Evolutionary conservation across 2,113 vertebrate species (phyloP).

Genomic region (Capreolus pygargus): DNA sequence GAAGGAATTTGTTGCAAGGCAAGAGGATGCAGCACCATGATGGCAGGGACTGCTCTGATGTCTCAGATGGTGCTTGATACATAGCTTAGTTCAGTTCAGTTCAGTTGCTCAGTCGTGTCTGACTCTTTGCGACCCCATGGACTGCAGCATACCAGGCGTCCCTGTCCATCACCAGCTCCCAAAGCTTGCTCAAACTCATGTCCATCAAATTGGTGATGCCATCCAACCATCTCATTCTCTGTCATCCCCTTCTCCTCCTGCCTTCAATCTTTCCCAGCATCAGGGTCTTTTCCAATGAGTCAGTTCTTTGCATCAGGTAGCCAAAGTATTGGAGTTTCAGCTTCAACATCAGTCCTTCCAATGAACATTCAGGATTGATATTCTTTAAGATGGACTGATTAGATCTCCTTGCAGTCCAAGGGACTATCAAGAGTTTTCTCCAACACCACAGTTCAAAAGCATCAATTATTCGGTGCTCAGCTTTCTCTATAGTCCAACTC

Average conservation of each 20-base stretch:
- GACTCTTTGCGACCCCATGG: background rate
- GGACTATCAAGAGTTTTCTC: background rate
- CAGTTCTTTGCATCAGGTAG: background rate
- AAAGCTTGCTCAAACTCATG: background rate
- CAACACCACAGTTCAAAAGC: background rate
- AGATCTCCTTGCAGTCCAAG: background rate
- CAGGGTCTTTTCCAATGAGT: background rate
- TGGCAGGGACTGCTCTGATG: background rate
- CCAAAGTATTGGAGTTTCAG: background rate
- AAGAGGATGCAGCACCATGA: background rate
- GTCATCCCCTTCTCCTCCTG: background rate
- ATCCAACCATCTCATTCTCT: background rate
- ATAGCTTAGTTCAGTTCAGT: background rate
- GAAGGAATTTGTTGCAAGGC: background rate
- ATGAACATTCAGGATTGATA: background rate
- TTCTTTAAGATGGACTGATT: background rate
- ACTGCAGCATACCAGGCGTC: background rate
- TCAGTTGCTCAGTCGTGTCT: fast-evolving
- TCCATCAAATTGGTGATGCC: background rate
- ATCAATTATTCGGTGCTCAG: background rate
- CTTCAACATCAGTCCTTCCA: background rate
- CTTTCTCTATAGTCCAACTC: background rate
- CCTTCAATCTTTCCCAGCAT: background rate
- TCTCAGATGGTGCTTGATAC: too few relatives aligned
- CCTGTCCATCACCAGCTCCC: background rate